Conservation (phyloP, 1,140 invertebrate genomes). For the Megathymus violae region DNA sequence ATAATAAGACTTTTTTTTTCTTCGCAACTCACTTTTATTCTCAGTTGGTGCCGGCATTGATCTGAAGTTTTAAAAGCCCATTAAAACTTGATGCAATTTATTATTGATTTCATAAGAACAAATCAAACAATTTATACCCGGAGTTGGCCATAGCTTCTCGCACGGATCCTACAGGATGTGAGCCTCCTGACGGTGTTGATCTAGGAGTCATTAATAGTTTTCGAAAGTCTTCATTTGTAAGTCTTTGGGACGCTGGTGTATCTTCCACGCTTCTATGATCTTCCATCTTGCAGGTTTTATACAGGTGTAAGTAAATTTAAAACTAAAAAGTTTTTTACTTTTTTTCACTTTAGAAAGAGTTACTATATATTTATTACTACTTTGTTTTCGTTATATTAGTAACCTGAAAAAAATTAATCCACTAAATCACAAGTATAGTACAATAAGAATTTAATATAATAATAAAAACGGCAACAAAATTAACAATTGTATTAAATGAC, state of each 20-base stretch:
- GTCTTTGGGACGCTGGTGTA: slow-evolving; percentile 86
- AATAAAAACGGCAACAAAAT: too few relatives aligned
- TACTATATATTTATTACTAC: too few relatives aligned
- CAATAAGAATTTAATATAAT: too few relatives aligned
- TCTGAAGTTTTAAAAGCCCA: slow-evolving; percentile 53
- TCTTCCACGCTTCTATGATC: slow-evolving; percentile 75
- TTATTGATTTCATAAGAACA: background rate
- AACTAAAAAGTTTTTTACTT: background rate
- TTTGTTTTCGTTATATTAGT: too few relatives aligned
- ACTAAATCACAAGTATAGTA: too few relatives aligned
- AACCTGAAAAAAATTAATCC: too few relatives aligned
- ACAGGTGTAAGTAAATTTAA: background rate
- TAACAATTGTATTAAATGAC: too few relatives aligned
- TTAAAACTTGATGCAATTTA: background rate
- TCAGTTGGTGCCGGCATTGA: slow-evolving; percentile 81
- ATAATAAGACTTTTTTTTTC: slow-evolving; percentile 96
- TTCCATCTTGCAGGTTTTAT: slow-evolving; percentile 56
- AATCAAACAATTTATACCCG: slow-evolving; percentile 57
- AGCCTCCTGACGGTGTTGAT: slow-evolving; percentile 84
- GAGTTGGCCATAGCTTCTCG: slow-evolving; percentile 86
- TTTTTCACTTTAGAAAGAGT: too few relatives aligned
- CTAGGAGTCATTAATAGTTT: slow-evolving; percentile 97
- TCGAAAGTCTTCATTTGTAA: slow-evolving; percentile 98
- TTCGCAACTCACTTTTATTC: slow-evolving; percentile 88
- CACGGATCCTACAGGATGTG: slow-evolving; percentile 82